Evolutionary conservation across 2,113 vertebrate species (phyloP).

Genomic region (Prunella fulvescens): DNA sequence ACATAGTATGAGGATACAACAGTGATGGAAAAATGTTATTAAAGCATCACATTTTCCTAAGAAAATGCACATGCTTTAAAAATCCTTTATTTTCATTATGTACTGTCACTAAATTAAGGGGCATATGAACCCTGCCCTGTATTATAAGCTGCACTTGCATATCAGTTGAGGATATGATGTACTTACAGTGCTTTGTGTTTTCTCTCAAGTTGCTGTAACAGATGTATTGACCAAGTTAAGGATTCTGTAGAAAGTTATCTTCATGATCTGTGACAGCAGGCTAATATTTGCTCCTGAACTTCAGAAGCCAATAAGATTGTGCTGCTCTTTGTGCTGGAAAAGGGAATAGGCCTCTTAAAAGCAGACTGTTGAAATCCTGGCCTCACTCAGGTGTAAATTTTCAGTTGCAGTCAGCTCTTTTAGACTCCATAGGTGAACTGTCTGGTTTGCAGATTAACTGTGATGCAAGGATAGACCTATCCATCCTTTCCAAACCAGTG

Average conservation of each 20-base stretch:
- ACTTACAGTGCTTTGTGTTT: not conserved
- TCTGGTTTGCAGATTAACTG: not conserved
- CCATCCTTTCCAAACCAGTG: not conserved
- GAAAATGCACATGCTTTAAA: not conserved
- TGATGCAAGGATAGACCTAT: not conserved
- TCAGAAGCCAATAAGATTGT: not conserved
- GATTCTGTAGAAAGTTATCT: not conserved
- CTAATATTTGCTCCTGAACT: not conserved
- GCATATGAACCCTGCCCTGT: not conserved
- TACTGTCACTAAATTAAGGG: not conserved
- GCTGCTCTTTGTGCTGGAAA: not conserved
- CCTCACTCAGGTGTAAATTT: not conserved
- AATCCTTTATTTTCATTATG: not conserved
- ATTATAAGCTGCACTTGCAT: not conserved
- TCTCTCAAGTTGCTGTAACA: not conserved
- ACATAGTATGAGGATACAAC: not conserved
- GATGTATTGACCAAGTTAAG: not conserved
- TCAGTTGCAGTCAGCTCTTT: not conserved
- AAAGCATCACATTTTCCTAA: not conserved
- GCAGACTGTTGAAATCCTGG: not conserved
- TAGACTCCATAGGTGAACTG: not conserved
- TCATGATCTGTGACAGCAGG: rapidly evolving
- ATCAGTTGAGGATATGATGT: not conserved
- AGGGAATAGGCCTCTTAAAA: not conserved
- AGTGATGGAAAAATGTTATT: not conserved